Evolutionary conservation across 2,113 vertebrate species (phyloP).

Genomic region (Odontesthes bonariensis): DNA sequence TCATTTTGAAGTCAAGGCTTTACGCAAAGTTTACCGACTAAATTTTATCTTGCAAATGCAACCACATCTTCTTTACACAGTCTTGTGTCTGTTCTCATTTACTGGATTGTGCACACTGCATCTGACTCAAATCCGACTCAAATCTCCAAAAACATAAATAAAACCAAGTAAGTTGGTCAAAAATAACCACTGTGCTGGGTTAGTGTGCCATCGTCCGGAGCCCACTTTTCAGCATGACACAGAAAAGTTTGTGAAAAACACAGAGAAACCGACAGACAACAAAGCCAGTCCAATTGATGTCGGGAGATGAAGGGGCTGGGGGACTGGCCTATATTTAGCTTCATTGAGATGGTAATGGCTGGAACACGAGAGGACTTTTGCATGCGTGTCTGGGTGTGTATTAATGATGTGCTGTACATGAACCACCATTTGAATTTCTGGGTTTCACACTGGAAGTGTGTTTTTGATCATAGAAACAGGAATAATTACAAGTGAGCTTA

Average conservation of each 20-base stretch:
- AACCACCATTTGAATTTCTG: constrained; percentile 35
- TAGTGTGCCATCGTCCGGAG: constrained; percentile 33
- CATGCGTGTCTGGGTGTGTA: constrained; percentile 34
- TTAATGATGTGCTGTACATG: constrained; percentile 11
- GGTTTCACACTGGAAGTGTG: constrained; percentile 19
- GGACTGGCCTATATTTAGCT: constrained; percentile 76
- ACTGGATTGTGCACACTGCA: background rate
- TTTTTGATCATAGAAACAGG: constrained; percentile 55
- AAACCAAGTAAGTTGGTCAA: constrained; percentile 1
- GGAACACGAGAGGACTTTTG: constrained; percentile 65
- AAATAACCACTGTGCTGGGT: constrained; percentile 34
- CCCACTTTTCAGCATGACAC: constrained; percentile 36
- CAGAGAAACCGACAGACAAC: constrained; percentile 44
- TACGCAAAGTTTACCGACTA: constrained; percentile 1
- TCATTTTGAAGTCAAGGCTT: background rate
- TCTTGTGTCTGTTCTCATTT: background rate
- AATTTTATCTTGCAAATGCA: background rate
- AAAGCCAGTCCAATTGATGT: constrained; percentile 74
- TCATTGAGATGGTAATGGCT: constrained; percentile 80
- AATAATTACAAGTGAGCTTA: constrained; percentile 41
- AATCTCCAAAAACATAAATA: constrained; percentile 16
- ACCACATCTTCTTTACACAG: background rate
- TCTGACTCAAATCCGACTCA: background rate
- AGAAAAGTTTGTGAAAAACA: constrained; percentile 51
- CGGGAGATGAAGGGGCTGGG: constrained; percentile 68